phyloP scores from a whole-genome alignment of 2,113 vertebrate genomes.

The Clinocottus analis region DNA sequence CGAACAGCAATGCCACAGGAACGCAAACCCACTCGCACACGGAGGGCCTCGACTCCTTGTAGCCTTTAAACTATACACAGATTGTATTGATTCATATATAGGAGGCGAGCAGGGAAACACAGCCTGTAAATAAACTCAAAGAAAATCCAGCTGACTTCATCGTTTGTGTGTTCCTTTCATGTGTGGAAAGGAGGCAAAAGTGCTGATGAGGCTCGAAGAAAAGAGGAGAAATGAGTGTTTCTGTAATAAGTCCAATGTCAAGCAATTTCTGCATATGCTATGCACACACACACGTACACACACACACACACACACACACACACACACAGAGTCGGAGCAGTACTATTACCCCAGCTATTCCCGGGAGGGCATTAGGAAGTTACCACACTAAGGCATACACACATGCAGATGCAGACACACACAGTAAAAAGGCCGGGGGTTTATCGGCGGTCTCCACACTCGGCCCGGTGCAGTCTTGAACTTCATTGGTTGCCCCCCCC shows the following conservation, averaged over 20 bases:
- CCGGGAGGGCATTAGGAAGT: slow-evolving; percentile 40
- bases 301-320: slow-evolving; percentile 5
- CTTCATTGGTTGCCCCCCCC: slow-evolving; percentile 25
- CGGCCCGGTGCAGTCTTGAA: slow-evolving; percentile 40
- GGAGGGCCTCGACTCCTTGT: slow-evolving; percentile 44
- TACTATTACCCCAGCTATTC: slow-evolving; percentile 37
- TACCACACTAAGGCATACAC: slow-evolving; percentile 21
- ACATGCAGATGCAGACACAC: slow-evolving; percentile 14
- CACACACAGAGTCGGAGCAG: slow-evolving; percentile 11
- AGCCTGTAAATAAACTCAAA: slow-evolving; percentile 75
- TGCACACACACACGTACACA: background rate
- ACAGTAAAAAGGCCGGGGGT: slow-evolving; percentile 28
- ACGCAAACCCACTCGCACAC: background rate
- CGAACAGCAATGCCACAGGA: slow-evolving; percentile 9
- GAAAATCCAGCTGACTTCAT: slow-evolving; percentile 66
- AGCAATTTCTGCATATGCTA: slow-evolving; percentile 60
- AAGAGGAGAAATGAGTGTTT: slow-evolving; percentile 54
- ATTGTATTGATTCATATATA: slow-evolving; percentile 75
- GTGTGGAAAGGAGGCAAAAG: slow-evolving; percentile 65
- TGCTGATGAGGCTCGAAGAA: slow-evolving; percentile 74
- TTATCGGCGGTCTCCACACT: slow-evolving; percentile 71
- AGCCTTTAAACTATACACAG: slow-evolving; percentile 59
- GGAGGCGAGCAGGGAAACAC: slow-evolving; percentile 51
- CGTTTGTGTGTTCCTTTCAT: slow-evolving; percentile 70
- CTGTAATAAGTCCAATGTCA: slow-evolving; percentile 70